A percentile compares a stretch with the other conserved stretches of the same genome.
These are phyloP conservation scores for Vombatus ursinus DNA, from an alignment of 2,113 vertebrate genomes.

Conservation along the genomic window DNA sequence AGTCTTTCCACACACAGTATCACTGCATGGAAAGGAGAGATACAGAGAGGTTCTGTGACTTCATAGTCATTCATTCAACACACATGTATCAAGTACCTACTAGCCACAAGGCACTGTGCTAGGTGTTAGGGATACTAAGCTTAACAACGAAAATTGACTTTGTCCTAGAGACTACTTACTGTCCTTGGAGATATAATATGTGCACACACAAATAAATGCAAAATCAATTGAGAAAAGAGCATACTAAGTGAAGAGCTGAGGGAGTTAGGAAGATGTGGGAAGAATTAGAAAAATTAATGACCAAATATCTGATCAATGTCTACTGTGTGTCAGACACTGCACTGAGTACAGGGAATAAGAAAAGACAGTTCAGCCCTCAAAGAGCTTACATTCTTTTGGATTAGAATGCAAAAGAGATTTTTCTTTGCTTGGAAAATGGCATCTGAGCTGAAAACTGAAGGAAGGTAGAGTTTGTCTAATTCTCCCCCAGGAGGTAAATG, in stretches of 20 bases:
- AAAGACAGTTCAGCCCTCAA: background rate
- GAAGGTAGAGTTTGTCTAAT: background rate
- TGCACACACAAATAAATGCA: background rate
- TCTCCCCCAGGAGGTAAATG: background rate
- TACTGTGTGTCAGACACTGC: background rate
- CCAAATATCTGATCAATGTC: background rate
- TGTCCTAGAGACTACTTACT: background rate
- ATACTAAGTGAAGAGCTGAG: background rate
- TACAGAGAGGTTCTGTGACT: slow-evolving; percentile 75
- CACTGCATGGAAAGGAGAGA: slow-evolving; percentile 37
- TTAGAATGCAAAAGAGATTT: background rate
- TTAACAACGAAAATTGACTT: background rate
- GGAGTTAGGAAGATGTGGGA: background rate
- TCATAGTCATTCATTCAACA: slow-evolving; percentile 30
- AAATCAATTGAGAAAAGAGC: background rate
- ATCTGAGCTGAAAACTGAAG: background rate
- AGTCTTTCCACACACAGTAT: slow-evolving; percentile 64
- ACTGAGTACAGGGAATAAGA: background rate
- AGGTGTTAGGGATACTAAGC: background rate
- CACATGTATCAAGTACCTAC: background rate
- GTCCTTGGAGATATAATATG: background rate
- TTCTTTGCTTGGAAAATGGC: background rate
- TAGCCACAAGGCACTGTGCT: background rate
- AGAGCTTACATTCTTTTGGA: background rate
- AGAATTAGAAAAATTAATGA: background rate